A percentile compares a stretch with the other conserved stretches of the same genome.
Conservation (phyloP, 2,888 invertebrate species). For the Aleiodes leptofemur region DNA sequence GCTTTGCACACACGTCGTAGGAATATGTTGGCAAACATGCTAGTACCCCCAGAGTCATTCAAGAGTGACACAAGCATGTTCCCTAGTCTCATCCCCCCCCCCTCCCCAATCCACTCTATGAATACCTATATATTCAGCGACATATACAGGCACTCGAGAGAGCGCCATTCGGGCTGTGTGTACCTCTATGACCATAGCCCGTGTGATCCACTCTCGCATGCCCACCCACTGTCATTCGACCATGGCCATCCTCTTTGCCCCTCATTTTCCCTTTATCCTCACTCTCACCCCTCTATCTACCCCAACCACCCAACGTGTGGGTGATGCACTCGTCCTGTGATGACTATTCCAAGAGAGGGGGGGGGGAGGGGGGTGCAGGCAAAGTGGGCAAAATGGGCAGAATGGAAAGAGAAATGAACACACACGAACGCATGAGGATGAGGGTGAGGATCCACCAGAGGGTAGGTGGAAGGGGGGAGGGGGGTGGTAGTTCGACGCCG, state of each 20-base stretch:
- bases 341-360: slow-evolving; percentile 69
- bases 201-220: slow-evolving; percentile 57
- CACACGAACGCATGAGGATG: slow-evolving; percentile 51
- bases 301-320: too few relatives aligned
- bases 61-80: slow-evolving; percentile 58
- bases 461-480: slow-evolving; percentile 51
- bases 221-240: slow-evolving; percentile 27
- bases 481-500: slow-evolving; percentile 52
- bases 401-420: slow-evolving; percentile 29
- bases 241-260: slow-evolving; percentile 38
- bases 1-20: slow-evolving; percentile 7
- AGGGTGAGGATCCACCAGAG: slow-evolving; percentile 47
- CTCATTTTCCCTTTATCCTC: slow-evolving; percentile 16
- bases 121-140: slow-evolving; percentile 33
- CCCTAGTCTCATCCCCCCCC: slow-evolving; percentile 49
- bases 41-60: slow-evolving; percentile 52
- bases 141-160: slow-evolving; percentile 44
- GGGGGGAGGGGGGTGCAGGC: slow-evolving; percentile 48
- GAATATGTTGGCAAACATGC: slow-evolving; percentile 56
- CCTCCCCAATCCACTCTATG: slow-evolving; percentile 47
- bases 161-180: slow-evolving; percentile 60
- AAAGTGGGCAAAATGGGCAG: slow-evolving; percentile 27
- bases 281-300: background rate
- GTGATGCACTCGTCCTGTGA: slow-evolving; percentile 59
- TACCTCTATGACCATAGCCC: slow-evolving; percentile 12